Conservation (phyloP, 2,888 invertebrate genomes). For the Noctua janthe region DNA sequence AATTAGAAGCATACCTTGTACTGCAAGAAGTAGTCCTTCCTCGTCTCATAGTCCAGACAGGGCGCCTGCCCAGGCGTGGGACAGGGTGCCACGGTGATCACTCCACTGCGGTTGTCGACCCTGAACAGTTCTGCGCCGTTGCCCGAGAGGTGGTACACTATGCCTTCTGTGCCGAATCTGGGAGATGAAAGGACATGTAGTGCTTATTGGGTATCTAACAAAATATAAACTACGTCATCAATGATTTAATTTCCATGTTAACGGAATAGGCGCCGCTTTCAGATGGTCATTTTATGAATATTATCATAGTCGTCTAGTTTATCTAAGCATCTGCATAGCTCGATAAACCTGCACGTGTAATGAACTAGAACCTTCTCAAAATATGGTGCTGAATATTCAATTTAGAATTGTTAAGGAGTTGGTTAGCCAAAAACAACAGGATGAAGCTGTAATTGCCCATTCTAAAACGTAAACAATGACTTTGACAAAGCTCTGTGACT, state of each 20-base stretch:
- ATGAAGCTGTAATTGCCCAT: too few species aligned
- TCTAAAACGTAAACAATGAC: too few species aligned
- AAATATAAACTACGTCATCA: neutral
- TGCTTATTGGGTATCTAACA: neutral
- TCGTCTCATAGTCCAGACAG: constrained; percentile 96
- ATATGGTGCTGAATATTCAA: too few species aligned
- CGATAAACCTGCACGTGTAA: too few species aligned
- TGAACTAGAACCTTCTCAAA: too few species aligned
- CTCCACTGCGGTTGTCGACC: constrained; percentile 95
- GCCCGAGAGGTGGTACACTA: constrained; percentile 95
- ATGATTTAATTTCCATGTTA: neutral
- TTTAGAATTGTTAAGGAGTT: too few species aligned
- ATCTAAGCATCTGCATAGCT: too few species aligned
- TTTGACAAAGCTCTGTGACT: too few species aligned
- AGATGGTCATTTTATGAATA: neutral
- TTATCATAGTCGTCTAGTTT: too few species aligned
- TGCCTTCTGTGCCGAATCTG: constrained; percentile 95
- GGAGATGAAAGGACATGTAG: neutral
- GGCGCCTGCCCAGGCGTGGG: constrained; percentile 91
- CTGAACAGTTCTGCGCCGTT: constrained; percentile 95
- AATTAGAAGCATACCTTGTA: constrained; percentile 91
- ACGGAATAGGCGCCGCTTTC: neutral
- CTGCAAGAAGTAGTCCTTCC: constrained; percentile 95
- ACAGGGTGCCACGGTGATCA: constrained; percentile 95
- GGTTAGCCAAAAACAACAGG: too few species aligned